These are phyloP conservation scores for Manis pentadactyla DNA, from an alignment of 2,797 vertebrate species.

Conservation along the genomic window DNA sequence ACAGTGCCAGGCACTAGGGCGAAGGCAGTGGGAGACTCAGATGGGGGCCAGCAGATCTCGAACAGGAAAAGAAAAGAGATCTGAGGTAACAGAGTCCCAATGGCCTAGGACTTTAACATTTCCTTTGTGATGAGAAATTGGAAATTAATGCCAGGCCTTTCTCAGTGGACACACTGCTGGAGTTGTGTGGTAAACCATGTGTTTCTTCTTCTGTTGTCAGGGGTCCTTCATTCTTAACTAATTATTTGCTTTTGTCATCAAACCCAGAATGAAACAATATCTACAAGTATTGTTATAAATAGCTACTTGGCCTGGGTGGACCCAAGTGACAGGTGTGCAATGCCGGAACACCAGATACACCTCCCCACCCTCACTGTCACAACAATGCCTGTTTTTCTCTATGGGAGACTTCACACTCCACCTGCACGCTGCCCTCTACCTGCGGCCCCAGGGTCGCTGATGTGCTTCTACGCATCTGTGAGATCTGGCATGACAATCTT, in stretches of 20 bases:
- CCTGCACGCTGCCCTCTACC: neutral
- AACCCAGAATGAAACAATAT: neutral
- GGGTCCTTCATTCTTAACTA: neutral
- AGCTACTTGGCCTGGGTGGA: neutral
- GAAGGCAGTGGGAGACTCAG: neutral
- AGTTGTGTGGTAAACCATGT: neutral
- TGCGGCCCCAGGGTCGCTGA: neutral
- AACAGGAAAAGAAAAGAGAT: neutral
- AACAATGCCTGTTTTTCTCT: neutral
- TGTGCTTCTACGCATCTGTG: neutral
- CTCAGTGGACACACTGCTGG: accelerated
- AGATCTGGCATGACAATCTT: neutral
- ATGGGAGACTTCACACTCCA: neutral
- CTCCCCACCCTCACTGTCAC: neutral
- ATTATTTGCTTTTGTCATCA: neutral
- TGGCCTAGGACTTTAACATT: neutral
- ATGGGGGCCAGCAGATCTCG: neutral
- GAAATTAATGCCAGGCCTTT: neutral
- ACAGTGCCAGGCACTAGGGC: neutral
- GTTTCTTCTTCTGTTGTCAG: neutral
- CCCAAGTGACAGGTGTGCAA: no score
- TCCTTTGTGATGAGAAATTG: neutral
- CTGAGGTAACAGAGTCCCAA: neutral
- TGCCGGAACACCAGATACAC: neutral
- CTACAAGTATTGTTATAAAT: neutral